phyloP scores from a whole-genome alignment of 2,797 vertebrate genomes.

The Pantherophis vulpinus region DNA sequence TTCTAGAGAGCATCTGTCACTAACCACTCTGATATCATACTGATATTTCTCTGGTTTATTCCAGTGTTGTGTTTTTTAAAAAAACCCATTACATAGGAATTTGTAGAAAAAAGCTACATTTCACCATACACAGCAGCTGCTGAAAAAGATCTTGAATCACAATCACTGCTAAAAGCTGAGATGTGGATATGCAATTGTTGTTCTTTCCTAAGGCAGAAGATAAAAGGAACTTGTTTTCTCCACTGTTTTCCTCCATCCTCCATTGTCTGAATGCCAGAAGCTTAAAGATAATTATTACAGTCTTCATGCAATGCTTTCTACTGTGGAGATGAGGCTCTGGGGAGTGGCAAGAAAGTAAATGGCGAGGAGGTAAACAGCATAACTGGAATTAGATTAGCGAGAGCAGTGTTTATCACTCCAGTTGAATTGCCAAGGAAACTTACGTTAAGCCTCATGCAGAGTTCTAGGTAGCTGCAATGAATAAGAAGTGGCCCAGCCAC shows the following conservation, averaged over 20 bases:
- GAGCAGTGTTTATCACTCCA: slow-evolving; percentile 13
- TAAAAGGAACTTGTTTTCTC: slow-evolving; percentile 22
- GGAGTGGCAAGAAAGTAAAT: slow-evolving; percentile 21
- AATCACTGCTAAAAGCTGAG: slow-evolving; percentile 3
- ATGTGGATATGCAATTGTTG: neutral
- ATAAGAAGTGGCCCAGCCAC: neutral
- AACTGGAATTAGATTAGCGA: neutral
- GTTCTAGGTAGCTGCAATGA: neutral
- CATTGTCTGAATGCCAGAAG: slow-evolving; percentile 18
- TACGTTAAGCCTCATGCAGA: neutral
- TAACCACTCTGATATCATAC: no score
- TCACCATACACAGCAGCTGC: neutral
- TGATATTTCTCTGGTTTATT: neutral
- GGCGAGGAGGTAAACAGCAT: slow-evolving; percentile 14
- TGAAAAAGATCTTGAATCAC: neutral
- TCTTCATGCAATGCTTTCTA: slow-evolving; percentile 15
- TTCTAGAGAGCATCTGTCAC: neutral
- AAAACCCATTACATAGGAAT: neutral
- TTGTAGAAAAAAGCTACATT: neutral
- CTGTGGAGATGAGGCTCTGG: slow-evolving; percentile 22
- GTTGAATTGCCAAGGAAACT: neutral
- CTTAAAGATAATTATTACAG: slow-evolving; percentile 20
- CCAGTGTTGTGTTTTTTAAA: neutral
- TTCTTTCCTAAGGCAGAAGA: neutral
- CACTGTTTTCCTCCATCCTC: neutral